phyloP scores from a whole-genome alignment of 2,113 vertebrate species.

The Megaceryle torquata region DNA sequence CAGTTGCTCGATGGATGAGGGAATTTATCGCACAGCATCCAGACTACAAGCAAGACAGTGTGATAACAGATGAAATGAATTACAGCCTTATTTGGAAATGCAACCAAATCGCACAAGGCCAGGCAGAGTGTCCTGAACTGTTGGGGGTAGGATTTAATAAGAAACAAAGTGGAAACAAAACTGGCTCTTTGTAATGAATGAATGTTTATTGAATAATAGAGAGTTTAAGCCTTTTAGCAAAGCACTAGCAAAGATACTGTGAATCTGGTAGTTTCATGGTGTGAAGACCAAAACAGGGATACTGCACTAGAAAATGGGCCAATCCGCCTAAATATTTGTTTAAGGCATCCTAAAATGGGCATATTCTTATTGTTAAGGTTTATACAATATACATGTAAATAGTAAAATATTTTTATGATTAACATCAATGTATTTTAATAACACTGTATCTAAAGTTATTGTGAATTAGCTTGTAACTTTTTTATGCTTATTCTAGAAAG shows the following conservation, averaged over 20 bases:
- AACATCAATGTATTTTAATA: slow-evolving; percentile 92
- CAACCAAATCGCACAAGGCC: slow-evolving; percentile 86
- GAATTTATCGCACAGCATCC: slow-evolving; percentile 90
- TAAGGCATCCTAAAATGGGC: slow-evolving; percentile 67
- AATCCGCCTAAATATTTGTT: slow-evolving; percentile 47
- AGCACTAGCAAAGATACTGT: slow-evolving; percentile 15
- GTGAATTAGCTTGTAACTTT: slow-evolving; percentile 77
- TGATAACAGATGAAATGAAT: slow-evolving; percentile 93
- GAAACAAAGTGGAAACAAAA: slow-evolving; percentile 75
- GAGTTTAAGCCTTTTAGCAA: not conserved
- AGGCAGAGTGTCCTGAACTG: slow-evolving; percentile 88
- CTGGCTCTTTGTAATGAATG: slow-evolving; percentile 23
- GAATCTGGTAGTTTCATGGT: slow-evolving; percentile 54
- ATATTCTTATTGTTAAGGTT: slow-evolving; percentile 74
- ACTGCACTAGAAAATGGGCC: slow-evolving; percentile 64
- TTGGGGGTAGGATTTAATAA: slow-evolving; percentile 85
- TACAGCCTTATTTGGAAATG: slow-evolving; percentile 90
- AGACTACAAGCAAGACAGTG: slow-evolving; percentile 92
- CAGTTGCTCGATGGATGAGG: slow-evolving; percentile 95
- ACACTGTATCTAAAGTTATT: slow-evolving; percentile 76
- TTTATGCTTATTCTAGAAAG: slow-evolving; percentile 73
- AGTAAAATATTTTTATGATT: slow-evolving; percentile 95
- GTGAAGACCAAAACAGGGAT: slow-evolving; percentile 77
- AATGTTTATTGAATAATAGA: not conserved
- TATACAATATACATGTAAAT: slow-evolving; percentile 86